Percentiles rank a stretch among this genome's conserved stretches.
These are phyloP conservation scores for Plagodis dolabraria DNA, from an alignment of 2,888 invertebrate species.

Conservation along the genomic window DNA sequence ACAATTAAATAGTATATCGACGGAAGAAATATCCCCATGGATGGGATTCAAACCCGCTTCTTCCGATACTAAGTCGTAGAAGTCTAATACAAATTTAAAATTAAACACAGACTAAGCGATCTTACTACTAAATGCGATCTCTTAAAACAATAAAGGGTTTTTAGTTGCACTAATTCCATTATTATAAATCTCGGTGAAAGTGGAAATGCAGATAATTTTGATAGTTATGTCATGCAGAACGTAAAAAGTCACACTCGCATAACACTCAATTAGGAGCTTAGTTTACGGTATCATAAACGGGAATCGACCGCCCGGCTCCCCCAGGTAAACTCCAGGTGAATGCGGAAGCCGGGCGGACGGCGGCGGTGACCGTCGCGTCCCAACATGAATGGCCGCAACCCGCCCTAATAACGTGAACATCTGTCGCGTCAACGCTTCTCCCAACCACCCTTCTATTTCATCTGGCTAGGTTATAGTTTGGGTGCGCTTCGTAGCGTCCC, in stretches of 20 bases:
- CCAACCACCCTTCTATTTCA: conserved; percentile 69
- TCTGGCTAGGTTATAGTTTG: conserved; percentile 79
- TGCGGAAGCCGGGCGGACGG: conserved; percentile 65
- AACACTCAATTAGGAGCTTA: neutral
- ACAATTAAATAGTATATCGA: too few relatives aligned
- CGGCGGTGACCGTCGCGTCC: conserved; percentile 38
- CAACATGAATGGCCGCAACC: conserved; percentile 73
- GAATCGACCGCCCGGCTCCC: conserved; percentile 12
- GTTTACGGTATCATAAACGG: conserved; percentile 20
- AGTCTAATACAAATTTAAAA: too few relatives aligned
- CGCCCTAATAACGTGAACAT: conserved; percentile 61
- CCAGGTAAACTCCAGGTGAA: conserved; percentile 52
- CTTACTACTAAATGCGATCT: too few relatives aligned
- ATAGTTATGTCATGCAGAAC: too few relatives aligned
- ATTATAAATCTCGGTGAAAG: too few relatives aligned
- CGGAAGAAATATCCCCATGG: too few relatives aligned
- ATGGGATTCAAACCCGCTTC: too few relatives aligned
- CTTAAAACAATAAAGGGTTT: too few relatives aligned
- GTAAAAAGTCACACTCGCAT: neutral
- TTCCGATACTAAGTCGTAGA: too few relatives aligned
- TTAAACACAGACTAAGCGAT: too few relatives aligned
- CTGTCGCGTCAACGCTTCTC: conserved; percentile 51
- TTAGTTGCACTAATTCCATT: too few relatives aligned
- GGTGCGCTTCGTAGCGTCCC: conserved; percentile 64
- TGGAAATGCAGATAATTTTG: too few relatives aligned